Evolutionary conservation across 2,113 vertebrate species (phyloP).

Genomic region (Gobiocypris rarus): DNA sequence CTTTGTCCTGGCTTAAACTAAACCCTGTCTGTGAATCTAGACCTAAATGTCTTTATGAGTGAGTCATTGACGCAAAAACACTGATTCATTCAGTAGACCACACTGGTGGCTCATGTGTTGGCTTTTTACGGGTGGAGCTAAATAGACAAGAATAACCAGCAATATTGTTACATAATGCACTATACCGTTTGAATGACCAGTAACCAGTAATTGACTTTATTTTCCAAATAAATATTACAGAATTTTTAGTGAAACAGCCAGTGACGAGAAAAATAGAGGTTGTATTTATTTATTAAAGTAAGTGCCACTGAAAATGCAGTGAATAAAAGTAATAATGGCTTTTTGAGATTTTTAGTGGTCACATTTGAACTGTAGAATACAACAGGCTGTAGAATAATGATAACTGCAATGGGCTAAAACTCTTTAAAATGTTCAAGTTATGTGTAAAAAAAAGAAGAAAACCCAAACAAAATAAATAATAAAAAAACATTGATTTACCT

Average conservation of each 20-base stretch:
- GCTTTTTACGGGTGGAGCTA: background rate
- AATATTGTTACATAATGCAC: background rate
- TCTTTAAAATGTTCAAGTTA: background rate
- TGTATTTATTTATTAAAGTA: constrained; percentile 21
- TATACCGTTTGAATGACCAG: background rate
- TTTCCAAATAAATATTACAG: background rate
- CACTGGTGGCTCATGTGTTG: background rate
- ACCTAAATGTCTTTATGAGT: background rate
- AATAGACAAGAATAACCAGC: background rate
- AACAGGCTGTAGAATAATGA: background rate
- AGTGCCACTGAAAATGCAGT: constrained; percentile 27
- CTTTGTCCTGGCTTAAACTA: too few relatives aligned
- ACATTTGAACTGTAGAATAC: background rate
- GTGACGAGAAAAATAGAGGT: background rate
- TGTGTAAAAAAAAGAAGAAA: background rate
- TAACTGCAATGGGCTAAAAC: background rate
- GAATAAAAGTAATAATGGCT: background rate
- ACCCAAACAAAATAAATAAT: constrained; percentile 2
- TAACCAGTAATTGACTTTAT: background rate
- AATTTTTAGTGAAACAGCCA: background rate
- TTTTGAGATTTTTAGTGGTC: background rate
- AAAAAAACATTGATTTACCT: background rate
- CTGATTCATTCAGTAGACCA: background rate
- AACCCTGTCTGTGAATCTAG: too few relatives aligned
- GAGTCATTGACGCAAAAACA: background rate